Evolutionary conservation across 2,113 vertebrate species (phyloP).

Genomic region (Microcebus jonahi): DNA sequence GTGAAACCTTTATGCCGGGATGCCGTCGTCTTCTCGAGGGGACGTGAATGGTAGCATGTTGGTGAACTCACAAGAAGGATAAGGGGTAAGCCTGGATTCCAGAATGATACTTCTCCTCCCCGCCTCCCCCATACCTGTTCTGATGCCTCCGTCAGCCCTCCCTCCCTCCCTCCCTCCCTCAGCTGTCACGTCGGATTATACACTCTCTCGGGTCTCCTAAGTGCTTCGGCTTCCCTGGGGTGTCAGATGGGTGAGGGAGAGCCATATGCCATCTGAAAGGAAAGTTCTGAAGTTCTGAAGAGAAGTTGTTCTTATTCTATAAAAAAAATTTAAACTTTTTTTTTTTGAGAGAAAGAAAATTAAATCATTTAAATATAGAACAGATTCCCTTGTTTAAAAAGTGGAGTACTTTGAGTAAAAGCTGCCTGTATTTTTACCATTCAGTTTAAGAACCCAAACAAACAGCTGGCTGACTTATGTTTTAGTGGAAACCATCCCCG

Average conservation of each 20-base stretch:
- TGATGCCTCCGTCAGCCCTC: background rate
- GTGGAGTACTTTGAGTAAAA: slow-evolving; percentile 37
- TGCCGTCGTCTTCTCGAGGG: background rate
- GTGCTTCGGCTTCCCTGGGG: slow-evolving; percentile 21
- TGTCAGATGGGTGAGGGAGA: slow-evolving; percentile 19
- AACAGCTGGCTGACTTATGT: slow-evolving; percentile 74
- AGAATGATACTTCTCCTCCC: background rate
- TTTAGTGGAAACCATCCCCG: slow-evolving; percentile 65
- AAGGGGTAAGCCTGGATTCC: background rate
- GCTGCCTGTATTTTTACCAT: slow-evolving; percentile 58
- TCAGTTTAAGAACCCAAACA: slow-evolving; percentile 66
- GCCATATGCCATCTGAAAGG: slow-evolving; percentile 37
- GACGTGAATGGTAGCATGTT: background rate
- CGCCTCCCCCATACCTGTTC: background rate
- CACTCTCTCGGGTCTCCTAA: slow-evolving; percentile 51
- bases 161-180: background rate
- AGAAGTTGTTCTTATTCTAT: slow-evolving; percentile 26
- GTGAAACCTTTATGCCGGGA: background rate
- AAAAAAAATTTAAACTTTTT: slow-evolving; percentile 44
- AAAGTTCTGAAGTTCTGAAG: slow-evolving; percentile 52
- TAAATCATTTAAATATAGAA: slow-evolving; percentile 54
- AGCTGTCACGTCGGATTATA: slow-evolving; percentile 31
- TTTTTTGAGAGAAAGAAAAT: slow-evolving; percentile 64
- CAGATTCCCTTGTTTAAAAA: slow-evolving; percentile 67
- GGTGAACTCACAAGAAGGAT: background rate